Base-by-base conservation (phyloP, 2,797 vertebrate species). In the Sebastes paucispinis region DNA sequence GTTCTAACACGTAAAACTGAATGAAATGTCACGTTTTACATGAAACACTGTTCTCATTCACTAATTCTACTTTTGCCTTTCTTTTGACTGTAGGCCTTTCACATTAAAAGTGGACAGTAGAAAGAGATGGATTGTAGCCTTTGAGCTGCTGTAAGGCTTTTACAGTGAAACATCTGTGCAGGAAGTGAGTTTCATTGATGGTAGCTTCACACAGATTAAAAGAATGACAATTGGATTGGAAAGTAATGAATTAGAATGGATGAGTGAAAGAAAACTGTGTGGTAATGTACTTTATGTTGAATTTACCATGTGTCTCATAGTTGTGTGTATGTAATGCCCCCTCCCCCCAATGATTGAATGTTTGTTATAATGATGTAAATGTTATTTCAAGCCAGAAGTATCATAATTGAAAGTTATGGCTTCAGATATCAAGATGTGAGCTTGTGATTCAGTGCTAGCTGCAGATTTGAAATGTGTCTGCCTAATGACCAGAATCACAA, bases 401-500 rank as follows among this genome's bases (percentile, higher is more conserved):
- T 47, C 16, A 47, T 47, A 47, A 47, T 25, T 24, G 13, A 8
- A 47, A 27, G 5, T 64, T 50, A 14, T 3, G 2, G 31, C 11
- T 67, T 67, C 4, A 34, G 27, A 50, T 63, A 77, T 12, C 12
- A 64, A 13, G 29, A 29, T 54, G n/a, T 22, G 3, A 57, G 57
- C 47, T 22, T 47, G 20, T 54, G n/a, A 66, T 16, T 52, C 5
- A 43, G 14, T 13, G 43, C 43, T 64, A 59, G 13, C 50, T 66
- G 31, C 9, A 64, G 6, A 67, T 16, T 43, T n/a, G 16, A 62
- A 57, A 60, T 22, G 2, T 39, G 39, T 54, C 72, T 69, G 11
- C 32, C 47, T 58, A n/a, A 68, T 75, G 43, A 66, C 16, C 36
- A 62, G 13, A 77, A 65, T 77, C 18, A 50, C 12, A 73, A 65